Evolutionary conservation across 2,113 vertebrate genomes (phyloP), one percentile per base, ranked within the genome.

Genomic region (Cephalophus harveyi): DNA sequence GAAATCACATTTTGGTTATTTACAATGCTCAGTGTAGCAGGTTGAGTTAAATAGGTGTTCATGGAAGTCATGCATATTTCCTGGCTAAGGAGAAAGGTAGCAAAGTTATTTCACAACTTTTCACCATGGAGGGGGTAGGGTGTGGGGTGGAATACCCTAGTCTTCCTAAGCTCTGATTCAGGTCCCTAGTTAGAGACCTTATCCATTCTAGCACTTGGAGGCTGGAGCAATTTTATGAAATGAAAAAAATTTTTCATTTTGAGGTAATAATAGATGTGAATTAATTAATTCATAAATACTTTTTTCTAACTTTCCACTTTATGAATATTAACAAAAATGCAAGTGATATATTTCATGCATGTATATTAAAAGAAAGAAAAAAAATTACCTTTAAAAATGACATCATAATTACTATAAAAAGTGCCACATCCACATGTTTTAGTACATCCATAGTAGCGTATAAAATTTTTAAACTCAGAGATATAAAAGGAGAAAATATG

Each of bases 1-100:
- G 89, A 94, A 98, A 97, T 96, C 98, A 92, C 27, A 60, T 89
- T 97, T 97, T 92, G 74, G 92, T 97, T 97, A 98, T 98, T 98
- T 98, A 91, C 28, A 96, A 55, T 78, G 43, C 86, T 43, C 59
- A 62, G 46, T 92, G 55, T 94, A 97, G 91, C 54, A 87, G 48
- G 28, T 36, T 91, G 60, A 92, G 13, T 83, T 85, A 78, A 93
- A 48, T 27, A 86, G 52, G 40, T 86, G 87, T 78, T 90, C 52
- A 16, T 83, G 60, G 48, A 90, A 91, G 19, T 23, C 30, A 28
- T 23, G 4, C 6, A 19, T 36, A 78, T 17, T 46, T 96, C 25
- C 52, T 86, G 7, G 7, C 28, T 78, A 28, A 71, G 33, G 88
- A 55, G 10, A 67, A 55, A 57, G 21, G 6, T 33, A 40, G 17